Evolutionary conservation across 2,113 vertebrate species (phyloP), one percentile per base, ranked within the genome.

Genomic region (Caranx melampygus): DNA sequence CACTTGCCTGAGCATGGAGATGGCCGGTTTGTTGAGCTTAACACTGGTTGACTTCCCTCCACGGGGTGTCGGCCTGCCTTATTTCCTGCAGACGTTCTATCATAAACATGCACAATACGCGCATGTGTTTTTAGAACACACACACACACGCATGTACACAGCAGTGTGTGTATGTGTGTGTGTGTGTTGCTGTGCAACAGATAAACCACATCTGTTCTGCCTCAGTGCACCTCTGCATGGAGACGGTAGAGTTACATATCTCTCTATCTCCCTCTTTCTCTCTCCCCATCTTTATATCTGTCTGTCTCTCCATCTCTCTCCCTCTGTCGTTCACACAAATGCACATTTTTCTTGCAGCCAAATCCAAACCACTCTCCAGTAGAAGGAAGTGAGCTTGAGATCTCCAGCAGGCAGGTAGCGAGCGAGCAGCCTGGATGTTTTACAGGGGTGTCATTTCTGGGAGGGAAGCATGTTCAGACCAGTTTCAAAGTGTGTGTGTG

Each of bases 401-500:
- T 64, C 14, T 72, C 16, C 0, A 63, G 75, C 14, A 59, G 35
- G 58, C 73, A 71, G 79, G 68, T 82, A n/a, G 59, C 77, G 72
- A 54, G 78, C 79, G 83, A 62, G 78, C 31, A 64, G 72, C 81
- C 67, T 70, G 57, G 74, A 75, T 87, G 74, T 85, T 88, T 87
- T 51, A 75, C 68, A 62, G 67, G 76, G 47, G 82, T 84, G 61
- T 90, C 83, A 77, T 91, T 88, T 91, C 81, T 83, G 59, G 64
- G 62, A 73, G 78, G 47, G 65, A 18, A 67, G 69, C 86, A n/a
- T 79, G 90, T 63, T 85, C 67, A 15, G 79, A 78, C 90, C 2
- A 16, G 86, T 83, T 51, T 44, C 21, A 8, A 13, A 60, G 71
- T 74, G 68, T 31, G 61, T 71, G 78, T 84, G 35, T 20, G 34